A percentile compares a stretch with the other conserved stretches of the same genome.
Conservation (phyloP, 2,797 vertebrate genomes). For the Cyprinodon diabolis region DNA sequence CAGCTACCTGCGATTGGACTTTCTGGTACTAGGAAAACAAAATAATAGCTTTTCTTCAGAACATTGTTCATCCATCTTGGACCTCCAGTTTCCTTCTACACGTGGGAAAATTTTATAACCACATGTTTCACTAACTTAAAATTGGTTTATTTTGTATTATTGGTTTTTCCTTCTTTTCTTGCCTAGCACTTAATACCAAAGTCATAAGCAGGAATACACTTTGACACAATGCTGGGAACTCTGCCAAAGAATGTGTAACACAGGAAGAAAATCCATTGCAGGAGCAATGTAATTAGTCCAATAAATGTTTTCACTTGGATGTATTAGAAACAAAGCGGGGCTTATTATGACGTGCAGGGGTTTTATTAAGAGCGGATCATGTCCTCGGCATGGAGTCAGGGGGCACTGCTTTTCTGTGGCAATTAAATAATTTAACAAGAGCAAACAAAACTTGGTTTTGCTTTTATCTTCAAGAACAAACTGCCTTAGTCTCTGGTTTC, state of each 20-base stretch:
- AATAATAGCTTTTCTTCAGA: not conserved
- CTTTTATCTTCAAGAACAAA: conserved; percentile 45
- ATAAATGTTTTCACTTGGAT: conserved; percentile 83
- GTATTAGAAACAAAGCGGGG: conserved; percentile 81
- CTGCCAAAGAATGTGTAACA: conserved; percentile 80
- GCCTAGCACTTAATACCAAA: conserved; percentile 27
- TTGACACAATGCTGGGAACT: conserved; percentile 76
- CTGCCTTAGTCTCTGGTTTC: no score
- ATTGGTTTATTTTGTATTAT: not conserved
- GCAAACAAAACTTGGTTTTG: conserved; percentile 58
- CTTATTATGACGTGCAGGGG: conserved; percentile 71
- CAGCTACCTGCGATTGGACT: not conserved
- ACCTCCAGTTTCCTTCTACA: not conserved
- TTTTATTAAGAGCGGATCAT: conserved; percentile 80
- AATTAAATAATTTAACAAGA: conserved; percentile 77
- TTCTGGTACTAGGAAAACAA: not conserved
- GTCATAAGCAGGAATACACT: conserved; percentile 55
- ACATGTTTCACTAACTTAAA: not conserved
- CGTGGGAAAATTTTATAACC: not conserved
- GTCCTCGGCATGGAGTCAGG: conserved; percentile 76
- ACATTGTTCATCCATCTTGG: not conserved
- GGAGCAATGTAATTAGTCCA: conserved; percentile 82
- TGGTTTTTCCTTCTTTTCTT: conserved; percentile 2
- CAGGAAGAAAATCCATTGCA: conserved; percentile 79
- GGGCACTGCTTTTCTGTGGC: conserved; percentile 70